Evolutionary conservation across 2,888 invertebrate species (phyloP), one percentile per base, ranked within the genome.

Genomic region (Ophion obscuratus): DNA sequence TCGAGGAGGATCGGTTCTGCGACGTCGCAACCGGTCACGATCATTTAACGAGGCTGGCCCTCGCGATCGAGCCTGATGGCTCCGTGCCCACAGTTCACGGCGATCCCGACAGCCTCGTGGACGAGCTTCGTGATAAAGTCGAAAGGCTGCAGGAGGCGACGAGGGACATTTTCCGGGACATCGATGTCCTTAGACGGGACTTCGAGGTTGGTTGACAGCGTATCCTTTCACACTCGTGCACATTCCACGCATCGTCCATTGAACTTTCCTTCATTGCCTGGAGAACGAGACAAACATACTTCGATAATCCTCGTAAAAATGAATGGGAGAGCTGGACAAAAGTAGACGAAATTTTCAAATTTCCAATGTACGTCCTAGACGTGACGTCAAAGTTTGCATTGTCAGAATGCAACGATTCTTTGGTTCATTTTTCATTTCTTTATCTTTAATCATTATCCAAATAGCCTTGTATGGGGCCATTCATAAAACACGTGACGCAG

Each of bases 11-110:
- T 85, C 88, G 89, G 71, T 92, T 91, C 68, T 88, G 81, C 79
- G 85, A 89, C 27, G 78, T 82, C 7, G 89, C 83, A 17, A 91
- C 91, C 3, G 87, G 89, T 53, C 92, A 92, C 81, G 92, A 91
- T 86, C 89, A 88, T 71, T 84, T 91, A 66, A 90, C 92, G 80
- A 92, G 92, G 88, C 89, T 92, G 83, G 91, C 91, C 20, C 87
- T 92, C 80, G 47, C 92, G 4, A 91, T 92, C 24, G 91, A 92
- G 84, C 89, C 90, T n/a, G 91, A 93, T 71, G 90, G 87, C 11
- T 81, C 81, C 10, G 84, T 85, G 31, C 78, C 87, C 5, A 67
- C 76, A n/a, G 62, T 79, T 1, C 57, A 36, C 47, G 87, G 82
- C 6, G 85, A 90, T 57, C 84, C 91, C 9, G 89, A 89, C 53